phyloP scores from a whole-genome alignment of 2,113 vertebrate genomes.

The Odobenus rosmarus region DNA sequence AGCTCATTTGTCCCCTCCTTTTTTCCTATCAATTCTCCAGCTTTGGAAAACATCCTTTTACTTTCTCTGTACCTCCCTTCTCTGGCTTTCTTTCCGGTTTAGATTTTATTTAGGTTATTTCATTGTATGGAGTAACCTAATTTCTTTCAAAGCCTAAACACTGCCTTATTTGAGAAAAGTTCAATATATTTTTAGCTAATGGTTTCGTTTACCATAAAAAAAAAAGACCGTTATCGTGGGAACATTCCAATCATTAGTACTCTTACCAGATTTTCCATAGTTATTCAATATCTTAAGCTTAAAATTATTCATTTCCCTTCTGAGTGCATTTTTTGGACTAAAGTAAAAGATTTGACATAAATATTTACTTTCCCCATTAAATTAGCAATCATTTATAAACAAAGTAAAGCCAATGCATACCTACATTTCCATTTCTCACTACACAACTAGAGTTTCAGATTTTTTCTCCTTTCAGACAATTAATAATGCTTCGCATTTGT shows the following conservation, averaged over 20 bases:
- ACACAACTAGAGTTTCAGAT: background rate
- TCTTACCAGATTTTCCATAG: slow-evolving; percentile 59
- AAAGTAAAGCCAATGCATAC: background rate
- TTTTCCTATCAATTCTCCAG: background rate
- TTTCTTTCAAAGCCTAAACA: slow-evolving; percentile 34
- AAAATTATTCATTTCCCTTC: slow-evolving; percentile 41
- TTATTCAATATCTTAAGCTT: slow-evolving; percentile 53
- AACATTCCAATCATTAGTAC: slow-evolving; percentile 53
- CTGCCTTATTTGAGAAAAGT: slow-evolving; percentile 22
- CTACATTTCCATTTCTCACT: slow-evolving; percentile 26
- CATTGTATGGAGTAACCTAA: background rate
- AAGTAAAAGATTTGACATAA: slow-evolving; percentile 60
- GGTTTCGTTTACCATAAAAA: background rate
- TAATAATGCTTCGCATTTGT: background rate
- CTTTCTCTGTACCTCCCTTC: background rate
- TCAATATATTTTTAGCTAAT: background rate
- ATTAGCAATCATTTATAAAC: slow-evolving; percentile 50
- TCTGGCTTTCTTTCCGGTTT: background rate
- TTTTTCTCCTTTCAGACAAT: slow-evolving; percentile 17
- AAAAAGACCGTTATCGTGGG: background rate
- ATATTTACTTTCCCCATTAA: slow-evolving; percentile 67
- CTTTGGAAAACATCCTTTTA: background rate
- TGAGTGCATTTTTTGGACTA: slow-evolving; percentile 43
- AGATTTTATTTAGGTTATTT: background rate
- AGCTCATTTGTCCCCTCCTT: background rate